phyloP scores from a whole-genome alignment of 2,113 vertebrate genomes.

The Chlorocebus sabaeus region DNA sequence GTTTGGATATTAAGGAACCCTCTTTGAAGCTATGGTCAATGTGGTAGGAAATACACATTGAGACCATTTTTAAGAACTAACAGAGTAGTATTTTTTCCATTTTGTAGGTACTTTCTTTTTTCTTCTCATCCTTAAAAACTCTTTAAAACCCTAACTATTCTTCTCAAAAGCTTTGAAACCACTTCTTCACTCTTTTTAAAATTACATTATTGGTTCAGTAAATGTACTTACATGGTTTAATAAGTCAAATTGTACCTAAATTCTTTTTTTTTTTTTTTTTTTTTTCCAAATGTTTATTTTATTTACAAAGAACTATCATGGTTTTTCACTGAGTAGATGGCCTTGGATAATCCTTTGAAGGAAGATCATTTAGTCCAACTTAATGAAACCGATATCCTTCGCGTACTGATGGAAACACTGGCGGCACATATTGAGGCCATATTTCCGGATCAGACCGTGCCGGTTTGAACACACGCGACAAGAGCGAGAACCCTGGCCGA shows the following conservation, averaged over 20 bases:
- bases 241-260: not conserved
- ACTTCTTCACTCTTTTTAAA: not conserved
- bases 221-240: not conserved
- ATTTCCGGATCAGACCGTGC: too few species aligned
- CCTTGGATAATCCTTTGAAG: too few species aligned
- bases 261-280: not conserved
- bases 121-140: not conserved
- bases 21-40: not conserved
- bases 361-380: too few species aligned
- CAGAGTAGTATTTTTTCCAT: not conserved
- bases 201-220: not conserved
- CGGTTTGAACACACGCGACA: too few species aligned
- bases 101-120: not conserved
- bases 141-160: not conserved
- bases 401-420: too few species aligned
- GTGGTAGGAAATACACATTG: not conserved
- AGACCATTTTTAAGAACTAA: not conserved
- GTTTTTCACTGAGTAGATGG: too few species aligned
- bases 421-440: too few species aligned
- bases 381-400: too few species aligned
- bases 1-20: not conserved
- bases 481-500: too few species aligned
- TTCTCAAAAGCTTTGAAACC: not conserved
- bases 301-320: too few species aligned
- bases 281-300: too few species aligned